Conservation (phyloP, 2,113 vertebrate species). For the Ameiurus melas region DNA sequence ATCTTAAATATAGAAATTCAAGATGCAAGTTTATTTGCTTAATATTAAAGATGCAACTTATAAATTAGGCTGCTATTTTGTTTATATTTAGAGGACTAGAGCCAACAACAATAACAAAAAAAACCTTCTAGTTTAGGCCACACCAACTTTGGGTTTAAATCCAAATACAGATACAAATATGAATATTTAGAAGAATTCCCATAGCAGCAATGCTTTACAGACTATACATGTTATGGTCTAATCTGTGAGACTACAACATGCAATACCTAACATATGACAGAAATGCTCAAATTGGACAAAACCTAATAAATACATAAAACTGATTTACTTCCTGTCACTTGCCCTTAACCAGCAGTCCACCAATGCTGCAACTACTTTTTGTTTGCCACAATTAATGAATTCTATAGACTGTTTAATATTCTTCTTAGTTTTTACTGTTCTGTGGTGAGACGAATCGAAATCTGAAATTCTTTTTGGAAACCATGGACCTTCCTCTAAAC, state of each 20-base stretch:
- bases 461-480: too few relatives aligned
- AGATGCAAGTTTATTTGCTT: neutral
- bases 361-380: neutral
- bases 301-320: constrained; percentile 4
- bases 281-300: neutral
- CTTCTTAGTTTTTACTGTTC: neutral
- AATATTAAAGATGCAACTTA: neutral
- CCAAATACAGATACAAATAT: neutral
- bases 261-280: neutral
- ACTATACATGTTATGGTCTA: neutral
- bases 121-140: too few relatives aligned
- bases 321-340: constrained; percentile 15
- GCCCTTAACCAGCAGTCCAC: constrained; percentile 1
- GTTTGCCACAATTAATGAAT: neutral
- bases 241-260: neutral
- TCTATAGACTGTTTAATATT: neutral
- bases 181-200: neutral
- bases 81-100: too few relatives aligned
- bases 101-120: too few relatives aligned
- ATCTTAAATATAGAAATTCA: neutral
- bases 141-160: neutral
- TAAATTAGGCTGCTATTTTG: neutral
- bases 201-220: neutral
- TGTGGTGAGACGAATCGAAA: too few relatives aligned
- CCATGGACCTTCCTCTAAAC: too few relatives aligned